Conservation (phyloP, 2,113 vertebrate genomes). For the Aegotheles bennettii region DNA sequence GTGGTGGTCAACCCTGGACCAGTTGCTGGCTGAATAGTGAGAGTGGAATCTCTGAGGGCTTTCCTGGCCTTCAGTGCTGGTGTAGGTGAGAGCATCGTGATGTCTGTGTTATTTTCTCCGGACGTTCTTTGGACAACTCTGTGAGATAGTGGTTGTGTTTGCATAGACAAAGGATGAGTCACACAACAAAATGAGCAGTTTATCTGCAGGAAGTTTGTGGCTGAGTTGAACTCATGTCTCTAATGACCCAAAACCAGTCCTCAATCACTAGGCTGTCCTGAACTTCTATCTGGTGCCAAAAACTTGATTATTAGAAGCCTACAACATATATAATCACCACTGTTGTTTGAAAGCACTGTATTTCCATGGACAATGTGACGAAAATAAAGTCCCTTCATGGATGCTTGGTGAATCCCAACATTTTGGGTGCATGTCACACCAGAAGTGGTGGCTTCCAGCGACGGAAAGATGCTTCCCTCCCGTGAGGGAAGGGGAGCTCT, state of each 20-base stretch:
- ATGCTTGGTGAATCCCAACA: background rate
- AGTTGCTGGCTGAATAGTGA: background rate
- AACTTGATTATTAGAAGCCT: background rate
- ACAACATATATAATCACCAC: background rate
- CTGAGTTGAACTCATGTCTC: background rate
- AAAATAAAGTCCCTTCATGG: background rate
- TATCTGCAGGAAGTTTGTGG: background rate
- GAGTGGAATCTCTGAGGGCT: background rate
- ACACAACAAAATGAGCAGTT: background rate
- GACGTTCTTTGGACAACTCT: background rate
- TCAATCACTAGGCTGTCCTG: background rate
- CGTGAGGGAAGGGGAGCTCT: accelerated
- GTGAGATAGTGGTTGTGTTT: background rate
- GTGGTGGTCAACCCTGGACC: background rate
- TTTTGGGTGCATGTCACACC: background rate
- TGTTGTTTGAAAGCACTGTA: background rate
- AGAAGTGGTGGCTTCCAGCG: accelerated
- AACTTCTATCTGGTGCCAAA: background rate
- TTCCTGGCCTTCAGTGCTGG: background rate
- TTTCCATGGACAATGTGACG: background rate
- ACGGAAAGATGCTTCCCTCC: background rate
- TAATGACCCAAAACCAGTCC: background rate
- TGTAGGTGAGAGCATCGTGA: background rate
- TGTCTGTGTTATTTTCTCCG: background rate
- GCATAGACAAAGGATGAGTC: background rate